These are phyloP conservation scores for Elachura formosa DNA, from an alignment of 2,113 vertebrate genomes.

Conservation along the genomic window DNA sequence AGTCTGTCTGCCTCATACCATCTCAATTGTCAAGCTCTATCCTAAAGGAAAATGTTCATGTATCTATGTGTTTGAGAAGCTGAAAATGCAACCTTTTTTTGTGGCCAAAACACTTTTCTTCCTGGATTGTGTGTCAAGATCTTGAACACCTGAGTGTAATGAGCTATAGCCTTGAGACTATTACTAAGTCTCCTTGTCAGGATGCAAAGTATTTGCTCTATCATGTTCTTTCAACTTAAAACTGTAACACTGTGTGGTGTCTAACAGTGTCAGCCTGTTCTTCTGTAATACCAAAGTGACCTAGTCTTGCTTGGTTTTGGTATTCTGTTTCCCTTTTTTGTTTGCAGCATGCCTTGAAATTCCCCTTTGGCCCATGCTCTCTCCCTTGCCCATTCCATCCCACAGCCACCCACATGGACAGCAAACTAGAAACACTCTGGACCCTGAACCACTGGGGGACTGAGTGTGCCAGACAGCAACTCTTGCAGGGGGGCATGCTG, in stretches of 20 bases:
- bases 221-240: background rate
- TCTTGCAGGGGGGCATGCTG: background rate
- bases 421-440: background rate
- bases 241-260: background rate
- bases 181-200: background rate
- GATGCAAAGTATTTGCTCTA: background rate
- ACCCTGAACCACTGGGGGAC: rapidly evolving
- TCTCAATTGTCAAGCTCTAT: background rate
- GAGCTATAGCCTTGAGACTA: background rate
- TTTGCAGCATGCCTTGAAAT: background rate
- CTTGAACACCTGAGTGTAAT: background rate
- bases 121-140: background rate
- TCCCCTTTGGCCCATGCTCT: background rate
- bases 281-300: background rate
- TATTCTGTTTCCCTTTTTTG: background rate
- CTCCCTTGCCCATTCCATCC: background rate
- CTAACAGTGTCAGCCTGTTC: background rate
- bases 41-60: background rate
- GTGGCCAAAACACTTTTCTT: background rate
- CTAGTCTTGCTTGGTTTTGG: background rate
- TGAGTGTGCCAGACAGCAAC: background rate
- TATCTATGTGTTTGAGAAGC: background rate
- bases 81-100: background rate
- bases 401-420: rapidly evolving
- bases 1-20: background rate